Evolutionary conservation across 2,113 vertebrate genomes (phyloP).

Genomic region (Leptosomus discolor): DNA sequence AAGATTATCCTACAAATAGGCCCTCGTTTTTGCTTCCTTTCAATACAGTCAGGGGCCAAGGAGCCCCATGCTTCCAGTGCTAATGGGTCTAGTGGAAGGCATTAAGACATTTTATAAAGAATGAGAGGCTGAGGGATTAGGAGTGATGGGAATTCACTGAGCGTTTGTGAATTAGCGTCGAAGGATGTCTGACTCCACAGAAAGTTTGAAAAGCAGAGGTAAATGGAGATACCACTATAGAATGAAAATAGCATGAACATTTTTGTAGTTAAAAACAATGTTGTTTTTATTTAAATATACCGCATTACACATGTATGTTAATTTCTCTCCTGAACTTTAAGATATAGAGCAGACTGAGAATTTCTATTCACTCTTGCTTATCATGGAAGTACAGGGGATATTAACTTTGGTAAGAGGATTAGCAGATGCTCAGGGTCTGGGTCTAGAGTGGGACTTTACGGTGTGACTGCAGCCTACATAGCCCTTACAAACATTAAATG

Average conservation of each 20-base stretch:
- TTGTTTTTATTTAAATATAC: slow-evolving; percentile 13
- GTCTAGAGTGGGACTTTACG: slow-evolving; percentile 7
- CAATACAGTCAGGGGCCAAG: not conserved
- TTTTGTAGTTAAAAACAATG: slow-evolving; percentile 27
- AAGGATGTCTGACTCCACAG: slow-evolving; percentile 25
- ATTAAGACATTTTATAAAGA: slow-evolving; percentile 51
- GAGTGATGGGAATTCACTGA: slow-evolving; percentile 13
- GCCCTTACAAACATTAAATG: not conserved
- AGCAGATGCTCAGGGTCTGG: not conserved
- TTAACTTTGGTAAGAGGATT: slow-evolving; percentile 63
- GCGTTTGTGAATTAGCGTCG: slow-evolving; percentile 10
- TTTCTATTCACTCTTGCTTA: slow-evolving; percentile 46
- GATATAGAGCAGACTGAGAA: slow-evolving; percentile 20
- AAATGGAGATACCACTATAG: not conserved
- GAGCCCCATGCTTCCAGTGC: slow-evolving; percentile 5
- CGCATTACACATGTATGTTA: slow-evolving; percentile 26
- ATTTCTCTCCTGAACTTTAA: slow-evolving; percentile 47
- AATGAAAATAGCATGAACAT: not conserved
- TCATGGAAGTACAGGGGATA: slow-evolving; percentile 39
- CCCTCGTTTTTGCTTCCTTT: not conserved
- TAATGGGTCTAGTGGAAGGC: slow-evolving; percentile 31
- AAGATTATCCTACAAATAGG: slow-evolving; percentile 16
- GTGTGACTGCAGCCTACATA: not conserved
- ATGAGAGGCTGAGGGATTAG: slow-evolving; percentile 43
- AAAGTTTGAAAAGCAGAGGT: slow-evolving; percentile 15